Evolutionary conservation across 2,888 invertebrate genomes (phyloP).

Genomic region (Leucophora obtusa): DNA sequence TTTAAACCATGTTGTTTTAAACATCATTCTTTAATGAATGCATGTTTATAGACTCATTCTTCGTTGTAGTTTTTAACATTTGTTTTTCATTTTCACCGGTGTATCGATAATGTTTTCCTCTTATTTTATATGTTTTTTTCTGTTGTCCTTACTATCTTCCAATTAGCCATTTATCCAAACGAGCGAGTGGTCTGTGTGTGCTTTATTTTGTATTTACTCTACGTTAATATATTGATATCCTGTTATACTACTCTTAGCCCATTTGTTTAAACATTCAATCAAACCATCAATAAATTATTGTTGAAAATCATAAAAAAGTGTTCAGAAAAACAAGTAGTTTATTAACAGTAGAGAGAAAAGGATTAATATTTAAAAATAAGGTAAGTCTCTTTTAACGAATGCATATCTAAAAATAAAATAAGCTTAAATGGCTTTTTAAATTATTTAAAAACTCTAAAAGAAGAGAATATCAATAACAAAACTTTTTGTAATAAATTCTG

Average conservation of each 20-base stretch:
- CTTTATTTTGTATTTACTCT: not conserved
- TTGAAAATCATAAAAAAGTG: constrained; percentile 3
- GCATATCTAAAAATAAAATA: too few relatives aligned
- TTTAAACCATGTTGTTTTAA: too few relatives aligned
- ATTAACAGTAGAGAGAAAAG: not conserved
- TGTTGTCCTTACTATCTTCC: not conserved
- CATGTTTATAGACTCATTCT: constrained; percentile 6
- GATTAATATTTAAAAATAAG: not conserved
- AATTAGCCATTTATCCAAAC: not conserved
- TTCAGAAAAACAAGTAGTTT: not conserved
- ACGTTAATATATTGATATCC: constrained; percentile 5
- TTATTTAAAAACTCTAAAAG: not conserved
- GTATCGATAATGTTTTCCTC: not conserved
- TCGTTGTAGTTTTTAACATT: not conserved
- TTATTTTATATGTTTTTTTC: not conserved
- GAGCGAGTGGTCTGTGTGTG: not conserved
- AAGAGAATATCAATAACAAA: too few relatives aligned
- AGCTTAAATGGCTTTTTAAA: too few relatives aligned
- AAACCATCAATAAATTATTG: not conserved
- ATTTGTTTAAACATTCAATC: constrained; percentile 3
- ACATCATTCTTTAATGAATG: not conserved
- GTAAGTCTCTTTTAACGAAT: not conserved
- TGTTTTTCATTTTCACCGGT: constrained; percentile 8
- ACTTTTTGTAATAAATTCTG: too few relatives aligned
- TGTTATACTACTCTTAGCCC: not conserved